phyloP scores from a whole-genome alignment of 92 coral and sea anemone species.

The Heliopora coerulea region DNA sequence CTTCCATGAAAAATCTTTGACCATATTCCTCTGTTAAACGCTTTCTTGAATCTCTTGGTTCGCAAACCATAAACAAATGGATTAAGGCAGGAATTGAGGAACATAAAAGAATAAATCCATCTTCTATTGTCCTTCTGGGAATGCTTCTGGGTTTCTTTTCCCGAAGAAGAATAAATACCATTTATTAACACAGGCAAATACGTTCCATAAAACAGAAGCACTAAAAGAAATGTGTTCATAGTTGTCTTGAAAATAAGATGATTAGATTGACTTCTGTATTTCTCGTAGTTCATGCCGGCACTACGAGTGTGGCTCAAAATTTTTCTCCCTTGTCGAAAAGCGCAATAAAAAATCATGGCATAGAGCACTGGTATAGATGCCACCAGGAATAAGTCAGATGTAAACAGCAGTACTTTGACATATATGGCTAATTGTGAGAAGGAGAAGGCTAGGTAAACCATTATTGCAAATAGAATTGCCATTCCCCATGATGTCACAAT shows the following conservation, averaged over 20 bases:
- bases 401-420: neutral
- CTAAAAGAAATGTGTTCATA: slow-evolving; percentile 4
- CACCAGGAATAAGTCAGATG: neutral
- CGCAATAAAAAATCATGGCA: slow-evolving; percentile 9
- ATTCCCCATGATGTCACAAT: neutral
- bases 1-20: too few relatives aligned
- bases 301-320: neutral
- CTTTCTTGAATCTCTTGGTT: too few relatives aligned
- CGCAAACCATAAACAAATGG: too few relatives aligned
- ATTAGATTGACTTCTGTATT: neutral
- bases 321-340: slow-evolving; percentile 7
- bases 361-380: slow-evolving; percentile 6
- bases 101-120: too few relatives aligned
- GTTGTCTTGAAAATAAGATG: slow-evolving; percentile 11
- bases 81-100: too few relatives aligned
- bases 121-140: too few relatives aligned
- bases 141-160: too few relatives aligned
- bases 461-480: neutral
- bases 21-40: too few relatives aligned
- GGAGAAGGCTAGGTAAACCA: neutral
- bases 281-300: neutral
- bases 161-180: neutral
- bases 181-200: slow-evolving; percentile 14
- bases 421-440: neutral
- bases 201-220: slow-evolving; percentile 17